phyloP scores from a whole-genome alignment of 2,113 vertebrate genomes.

The Microtus montanus region DNA sequence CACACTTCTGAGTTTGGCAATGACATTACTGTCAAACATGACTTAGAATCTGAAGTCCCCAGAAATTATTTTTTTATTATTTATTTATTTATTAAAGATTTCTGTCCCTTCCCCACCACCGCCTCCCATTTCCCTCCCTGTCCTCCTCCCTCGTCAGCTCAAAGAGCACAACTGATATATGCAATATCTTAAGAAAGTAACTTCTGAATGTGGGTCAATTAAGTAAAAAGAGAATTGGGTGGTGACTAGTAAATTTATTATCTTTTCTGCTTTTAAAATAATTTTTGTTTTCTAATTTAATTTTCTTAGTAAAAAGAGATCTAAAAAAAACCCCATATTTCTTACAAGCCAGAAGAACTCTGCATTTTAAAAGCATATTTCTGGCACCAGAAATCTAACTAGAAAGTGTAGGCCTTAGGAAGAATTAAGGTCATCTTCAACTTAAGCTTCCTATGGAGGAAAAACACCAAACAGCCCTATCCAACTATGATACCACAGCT shows the following conservation, averaged over 20 bases:
- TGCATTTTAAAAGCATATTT: neutral
- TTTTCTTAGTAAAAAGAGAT: slow-evolving; percentile 54
- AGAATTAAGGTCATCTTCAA: neutral
- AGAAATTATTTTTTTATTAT: slow-evolving; percentile 70
- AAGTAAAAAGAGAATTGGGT: slow-evolving; percentile 24
- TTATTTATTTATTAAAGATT: too few species aligned
- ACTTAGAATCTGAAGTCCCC: slow-evolving; percentile 71
- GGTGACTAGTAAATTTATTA: slow-evolving; percentile 50
- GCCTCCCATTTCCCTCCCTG: too few species aligned
- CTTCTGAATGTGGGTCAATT: slow-evolving; percentile 52
- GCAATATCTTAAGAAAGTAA: slow-evolving; percentile 71
- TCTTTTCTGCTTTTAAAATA: slow-evolving; percentile 51
- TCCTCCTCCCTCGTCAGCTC: too few species aligned
- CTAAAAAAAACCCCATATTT: neutral
- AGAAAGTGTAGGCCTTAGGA: neutral
- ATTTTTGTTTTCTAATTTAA: neutral
- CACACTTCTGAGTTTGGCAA: slow-evolving; percentile 73
- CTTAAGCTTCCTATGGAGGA: neutral
- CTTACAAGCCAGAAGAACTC: neutral
- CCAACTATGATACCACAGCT: neutral
- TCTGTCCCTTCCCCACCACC: too few species aligned
- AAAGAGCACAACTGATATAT: slow-evolving; percentile 45
- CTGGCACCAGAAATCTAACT: neutral
- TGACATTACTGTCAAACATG: slow-evolving; percentile 77
- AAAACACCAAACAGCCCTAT: neutral